Conservation (phyloP, 2,797 vertebrate genomes). For the Pangasius krempfi region DNA sequence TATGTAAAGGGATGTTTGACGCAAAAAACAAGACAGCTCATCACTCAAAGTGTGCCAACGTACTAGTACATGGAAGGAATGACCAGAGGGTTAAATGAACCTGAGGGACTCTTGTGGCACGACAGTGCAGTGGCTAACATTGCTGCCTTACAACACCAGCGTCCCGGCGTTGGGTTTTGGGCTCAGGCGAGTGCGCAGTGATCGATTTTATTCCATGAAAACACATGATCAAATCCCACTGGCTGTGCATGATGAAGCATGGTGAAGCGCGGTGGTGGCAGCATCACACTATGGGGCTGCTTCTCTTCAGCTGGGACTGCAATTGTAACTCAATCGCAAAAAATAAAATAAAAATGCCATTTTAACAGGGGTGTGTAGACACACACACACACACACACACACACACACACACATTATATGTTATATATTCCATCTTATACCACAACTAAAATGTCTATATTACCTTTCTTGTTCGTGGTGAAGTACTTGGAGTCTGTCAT, state of each 20-base stretch:
- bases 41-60: too few relatives aligned
- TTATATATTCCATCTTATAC: neutral
- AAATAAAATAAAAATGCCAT: neutral
- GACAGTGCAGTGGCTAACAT: too few relatives aligned
- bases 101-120: neutral
- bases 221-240: neutral
- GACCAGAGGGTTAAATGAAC: neutral
- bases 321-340: neutral
- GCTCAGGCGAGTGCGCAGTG: neutral
- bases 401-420: too few relatives aligned
- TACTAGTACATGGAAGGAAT: too few relatives aligned
- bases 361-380: neutral
- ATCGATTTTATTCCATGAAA: neutral
- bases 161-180: neutral
- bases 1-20: too few relatives aligned
- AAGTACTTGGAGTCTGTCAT: conserved; percentile 99
- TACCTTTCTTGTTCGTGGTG: conserved; percentile 99
- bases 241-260: neutral
- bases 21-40: neutral
- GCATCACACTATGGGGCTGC: neutral
- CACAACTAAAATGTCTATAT: neutral
- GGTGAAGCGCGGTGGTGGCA: neutral
- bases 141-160: neutral
- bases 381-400: too few relatives aligned
- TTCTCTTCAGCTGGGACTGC: neutral